These are phyloP conservation scores for Trematomus bernacchii DNA, from an alignment of 2,797 vertebrate genomes.

Conservation along the genomic window DNA sequence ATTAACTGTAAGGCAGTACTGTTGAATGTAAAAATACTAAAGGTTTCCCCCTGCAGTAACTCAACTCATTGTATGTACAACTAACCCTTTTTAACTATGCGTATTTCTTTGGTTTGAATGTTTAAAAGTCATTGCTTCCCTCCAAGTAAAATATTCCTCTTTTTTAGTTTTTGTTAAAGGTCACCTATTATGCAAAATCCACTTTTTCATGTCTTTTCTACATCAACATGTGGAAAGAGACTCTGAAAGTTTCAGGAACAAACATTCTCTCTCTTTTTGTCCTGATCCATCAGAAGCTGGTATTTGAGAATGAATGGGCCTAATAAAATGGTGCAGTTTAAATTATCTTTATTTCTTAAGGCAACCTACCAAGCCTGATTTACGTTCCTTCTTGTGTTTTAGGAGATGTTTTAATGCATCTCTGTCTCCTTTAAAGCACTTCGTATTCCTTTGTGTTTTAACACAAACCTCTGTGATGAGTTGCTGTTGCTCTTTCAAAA, in stretches of 20 bases:
- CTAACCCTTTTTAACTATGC: conserved; percentile 20
- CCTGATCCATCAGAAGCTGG: conserved; percentile 1
- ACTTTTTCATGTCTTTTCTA: no score
- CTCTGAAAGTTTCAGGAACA: no score
- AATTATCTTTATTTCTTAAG: not conserved
- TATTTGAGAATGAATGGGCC: not conserved
- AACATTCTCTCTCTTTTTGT: no score
- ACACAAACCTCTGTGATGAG: not conserved
- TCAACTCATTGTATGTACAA: conserved; percentile 34
- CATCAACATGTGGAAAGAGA: no score
- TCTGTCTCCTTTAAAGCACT: not conserved
- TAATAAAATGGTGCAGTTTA: conserved; percentile 4
- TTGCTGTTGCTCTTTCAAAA: no score
- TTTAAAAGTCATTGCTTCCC: conserved; percentile 41
- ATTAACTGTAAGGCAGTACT: conserved; percentile 75
- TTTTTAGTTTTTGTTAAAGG: no score
- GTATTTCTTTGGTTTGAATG: conserved; percentile 73
- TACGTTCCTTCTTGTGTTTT: not conserved
- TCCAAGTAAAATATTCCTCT: no score
- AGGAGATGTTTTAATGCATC: not conserved
- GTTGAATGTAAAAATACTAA: conserved; percentile 43
- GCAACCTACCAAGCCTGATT: not conserved
- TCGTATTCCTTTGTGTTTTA: not conserved
- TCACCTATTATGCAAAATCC: no score
- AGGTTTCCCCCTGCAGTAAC: conserved; percentile 29